Conservation (phyloP, 92 coral and sea anemone species). For the Pocillopora grandis region DNA sequence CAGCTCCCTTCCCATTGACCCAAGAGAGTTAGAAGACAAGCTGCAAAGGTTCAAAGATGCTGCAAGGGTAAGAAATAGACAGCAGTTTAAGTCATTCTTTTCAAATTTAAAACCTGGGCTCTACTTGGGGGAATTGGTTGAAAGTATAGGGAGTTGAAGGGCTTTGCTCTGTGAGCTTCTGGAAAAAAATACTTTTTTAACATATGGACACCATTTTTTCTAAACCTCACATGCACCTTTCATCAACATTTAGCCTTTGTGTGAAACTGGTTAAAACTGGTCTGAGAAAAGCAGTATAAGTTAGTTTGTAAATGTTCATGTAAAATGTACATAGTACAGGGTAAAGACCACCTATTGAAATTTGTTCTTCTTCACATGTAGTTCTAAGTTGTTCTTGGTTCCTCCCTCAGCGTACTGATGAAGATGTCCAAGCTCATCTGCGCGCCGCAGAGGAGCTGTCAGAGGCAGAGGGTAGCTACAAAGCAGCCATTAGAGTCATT, state of each 20-base stretch:
- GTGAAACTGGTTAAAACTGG: no score
- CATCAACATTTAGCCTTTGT: no score
- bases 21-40: conserved; percentile 84
- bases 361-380: no score
- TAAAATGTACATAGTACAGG: no score
- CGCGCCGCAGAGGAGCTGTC: conserved; percentile 91
- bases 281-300: no score
- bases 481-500: conserved; percentile 89
- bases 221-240: no score
- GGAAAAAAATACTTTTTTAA: no score
- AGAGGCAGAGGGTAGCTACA: conserved; percentile 80
- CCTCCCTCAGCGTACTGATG: conserved; percentile 83
- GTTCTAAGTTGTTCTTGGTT: not conserved
- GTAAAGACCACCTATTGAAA: no score
- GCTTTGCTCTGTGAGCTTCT: no score
- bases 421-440: conserved; percentile 92
- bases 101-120: not conserved
- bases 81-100: not conserved
- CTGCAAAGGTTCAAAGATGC: conserved; percentile 78
- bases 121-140: not conserved
- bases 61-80: conserved; percentile 68
- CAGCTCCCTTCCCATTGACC: conserved; percentile 87
- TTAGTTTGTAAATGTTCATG: no score
- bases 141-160: not conserved
- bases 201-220: no score